Conservation (phyloP, 2,888 invertebrate species). For the Sinhomidia bicolor region DNA sequence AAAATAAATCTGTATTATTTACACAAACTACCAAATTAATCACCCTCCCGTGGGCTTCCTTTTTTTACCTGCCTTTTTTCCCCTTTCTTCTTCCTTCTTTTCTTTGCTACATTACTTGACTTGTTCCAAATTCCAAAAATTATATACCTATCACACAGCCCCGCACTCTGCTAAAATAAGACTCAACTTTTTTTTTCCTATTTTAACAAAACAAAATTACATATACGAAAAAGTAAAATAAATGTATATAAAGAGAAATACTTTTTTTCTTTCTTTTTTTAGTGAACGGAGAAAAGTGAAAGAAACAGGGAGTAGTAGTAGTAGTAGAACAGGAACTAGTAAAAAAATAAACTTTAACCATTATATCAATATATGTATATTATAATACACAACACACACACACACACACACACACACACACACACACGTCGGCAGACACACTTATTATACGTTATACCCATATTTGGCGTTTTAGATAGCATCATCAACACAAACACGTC, state of each 20-base stretch:
- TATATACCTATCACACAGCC: constrained; percentile 25
- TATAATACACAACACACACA: constrained; percentile 17
- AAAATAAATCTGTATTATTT: constrained; percentile 51
- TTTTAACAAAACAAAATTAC: constrained; percentile 62
- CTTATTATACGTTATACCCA: no score
- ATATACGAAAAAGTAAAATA: constrained; percentile 54
- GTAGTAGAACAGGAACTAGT: constrained; percentile 7
- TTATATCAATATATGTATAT: constrained; percentile 57
- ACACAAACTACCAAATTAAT: constrained; percentile 63
- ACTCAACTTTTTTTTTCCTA: constrained; percentile 49
- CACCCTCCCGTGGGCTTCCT: constrained; percentile 59
- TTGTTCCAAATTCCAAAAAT: constrained; percentile 17
- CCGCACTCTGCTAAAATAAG: background rate
- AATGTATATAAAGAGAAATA: no score
- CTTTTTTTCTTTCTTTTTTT: constrained; percentile 16
- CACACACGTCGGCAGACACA: constrained; percentile 15
- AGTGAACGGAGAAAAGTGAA: background rate
- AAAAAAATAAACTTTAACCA: constrained; percentile 63
- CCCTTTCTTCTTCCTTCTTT: no score
- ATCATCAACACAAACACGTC: no score
- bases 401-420: constrained; percentile 5
- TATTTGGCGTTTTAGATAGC: no score
- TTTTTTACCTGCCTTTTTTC: background rate
- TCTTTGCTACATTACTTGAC: no score
- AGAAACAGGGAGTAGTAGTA: no score